Conservation (phyloP, 2,113 vertebrate species). For the Elaphurus davidianus region DNA sequence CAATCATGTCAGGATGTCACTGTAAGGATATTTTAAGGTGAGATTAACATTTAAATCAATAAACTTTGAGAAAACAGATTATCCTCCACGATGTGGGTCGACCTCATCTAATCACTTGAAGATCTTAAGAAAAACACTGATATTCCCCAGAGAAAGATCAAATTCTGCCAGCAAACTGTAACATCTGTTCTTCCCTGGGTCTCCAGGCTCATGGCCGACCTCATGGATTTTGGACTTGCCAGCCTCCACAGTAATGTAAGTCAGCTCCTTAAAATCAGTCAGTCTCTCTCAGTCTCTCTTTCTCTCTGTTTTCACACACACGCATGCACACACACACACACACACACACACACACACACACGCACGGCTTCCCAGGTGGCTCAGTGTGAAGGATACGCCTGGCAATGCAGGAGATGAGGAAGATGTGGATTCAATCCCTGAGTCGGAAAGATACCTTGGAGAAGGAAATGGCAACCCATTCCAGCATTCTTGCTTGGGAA, state of each 20-base stretch:
- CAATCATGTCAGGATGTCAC: neutral
- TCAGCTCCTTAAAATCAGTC: neutral
- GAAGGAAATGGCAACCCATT: neutral
- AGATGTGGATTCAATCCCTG: neutral
- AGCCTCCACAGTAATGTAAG: neutral
- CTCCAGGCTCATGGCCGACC: neutral
- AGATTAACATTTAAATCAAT: neutral
- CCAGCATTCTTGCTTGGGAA: neutral
- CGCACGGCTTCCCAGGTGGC: too few species aligned
- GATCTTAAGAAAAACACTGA: neutral
- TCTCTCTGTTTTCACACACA: neutral
- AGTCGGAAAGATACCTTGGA: neutral
- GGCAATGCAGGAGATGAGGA: neutral
- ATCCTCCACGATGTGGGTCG: neutral
- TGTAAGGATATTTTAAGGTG: neutral
- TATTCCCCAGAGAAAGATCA: neutral
- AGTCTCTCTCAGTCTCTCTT: accelerated
- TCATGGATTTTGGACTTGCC: neutral
- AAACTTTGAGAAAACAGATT: neutral
- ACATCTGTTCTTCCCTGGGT: neutral
- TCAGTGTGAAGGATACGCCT: neutral
- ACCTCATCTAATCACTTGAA: neutral
- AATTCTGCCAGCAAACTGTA: neutral
- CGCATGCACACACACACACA: neutral
- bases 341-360: neutral